Evolutionary conservation across 2,888 invertebrate genomes (phyloP).

Genomic region (Patella ulyssiponensis): DNA sequence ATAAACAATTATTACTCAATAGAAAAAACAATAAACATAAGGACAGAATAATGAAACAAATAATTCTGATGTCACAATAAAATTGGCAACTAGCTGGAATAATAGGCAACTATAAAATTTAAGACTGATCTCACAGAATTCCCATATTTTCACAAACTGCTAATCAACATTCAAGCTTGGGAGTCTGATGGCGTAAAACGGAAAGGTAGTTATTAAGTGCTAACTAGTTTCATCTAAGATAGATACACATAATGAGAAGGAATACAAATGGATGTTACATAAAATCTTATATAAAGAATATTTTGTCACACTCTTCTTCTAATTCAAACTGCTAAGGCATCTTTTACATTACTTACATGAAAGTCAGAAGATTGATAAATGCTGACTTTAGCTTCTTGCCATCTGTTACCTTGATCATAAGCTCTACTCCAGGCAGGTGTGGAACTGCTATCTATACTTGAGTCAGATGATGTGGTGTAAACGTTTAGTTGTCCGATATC

Average conservation of each 20-base stretch:
- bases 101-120: too few species aligned
- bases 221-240: too few species aligned
- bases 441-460: not conserved
- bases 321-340: too few species aligned
- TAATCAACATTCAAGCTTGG: too few species aligned
- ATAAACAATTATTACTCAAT: not conserved
- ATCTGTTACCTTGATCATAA: slow-evolving; percentile 57
- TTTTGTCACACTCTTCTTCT: too few species aligned
- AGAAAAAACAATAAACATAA: slow-evolving; percentile 41
- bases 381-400: slow-evolving; percentile 53
- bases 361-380: slow-evolving; percentile 46
- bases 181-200: too few species aligned
- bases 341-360: slow-evolving; percentile 43
- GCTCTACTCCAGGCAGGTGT: slow-evolving; percentile 52
- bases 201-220: too few species aligned
- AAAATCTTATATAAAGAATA: too few species aligned
- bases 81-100: not conserved
- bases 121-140: too few species aligned
- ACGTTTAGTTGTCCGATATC: slow-evolving; percentile 56
- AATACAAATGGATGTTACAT: too few species aligned
- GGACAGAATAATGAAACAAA: slow-evolving; percentile 51
- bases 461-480: slow-evolving; percentile 20
- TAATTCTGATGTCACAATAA: not conserved
- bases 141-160: too few species aligned
- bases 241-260: too few species aligned